Evolutionary conservation across 2,888 invertebrate genomes (phyloP).

Genomic region (Corbicula japonica): DNA sequence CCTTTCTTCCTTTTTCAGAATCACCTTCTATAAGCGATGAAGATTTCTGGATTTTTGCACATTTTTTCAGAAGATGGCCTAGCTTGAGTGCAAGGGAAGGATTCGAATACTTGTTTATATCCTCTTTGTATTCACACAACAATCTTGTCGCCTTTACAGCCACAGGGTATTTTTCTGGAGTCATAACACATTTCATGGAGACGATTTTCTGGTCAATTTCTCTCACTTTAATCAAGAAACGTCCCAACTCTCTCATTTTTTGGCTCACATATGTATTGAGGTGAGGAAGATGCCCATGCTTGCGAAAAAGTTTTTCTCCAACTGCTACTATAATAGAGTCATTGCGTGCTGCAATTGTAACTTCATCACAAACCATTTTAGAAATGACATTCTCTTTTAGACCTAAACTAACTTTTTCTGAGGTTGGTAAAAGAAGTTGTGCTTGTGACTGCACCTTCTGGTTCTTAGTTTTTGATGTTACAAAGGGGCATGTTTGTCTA

Average conservation of each 20-base stretch:
- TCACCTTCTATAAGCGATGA: background rate
- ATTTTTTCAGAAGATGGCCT: slow-evolving; percentile 30
- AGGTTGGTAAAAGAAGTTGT: slow-evolving; percentile 28
- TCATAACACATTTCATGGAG: no score
- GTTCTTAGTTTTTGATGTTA: slow-evolving; percentile 4
- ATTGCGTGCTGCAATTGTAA: slow-evolving; percentile 35
- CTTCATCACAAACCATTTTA: slow-evolving; percentile 36
- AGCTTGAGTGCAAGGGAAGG: slow-evolving; percentile 11
- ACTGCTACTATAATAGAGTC: slow-evolving; percentile 8
- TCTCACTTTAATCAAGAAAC: no score
- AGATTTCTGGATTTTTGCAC: slow-evolving; percentile 14
- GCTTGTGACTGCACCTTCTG: slow-evolving; percentile 32
- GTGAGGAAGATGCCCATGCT: slow-evolving; percentile 24
- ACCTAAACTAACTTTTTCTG: slow-evolving; percentile 22
- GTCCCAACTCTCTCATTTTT: no score
- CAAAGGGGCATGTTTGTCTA: slow-evolving; percentile 32
- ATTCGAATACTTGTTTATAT: slow-evolving; percentile 7
- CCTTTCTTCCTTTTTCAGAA: background rate
- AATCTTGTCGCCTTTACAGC: no score
- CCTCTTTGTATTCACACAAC: no score
- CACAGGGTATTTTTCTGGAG: no score
- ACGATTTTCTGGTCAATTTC: no score
- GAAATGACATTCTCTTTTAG: slow-evolving; percentile 35
- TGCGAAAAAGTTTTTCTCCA: slow-evolving; percentile 17
- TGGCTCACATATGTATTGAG: no score